Conservation (phyloP, 2,797 vertebrate species). For the Alauda arvensis region DNA sequence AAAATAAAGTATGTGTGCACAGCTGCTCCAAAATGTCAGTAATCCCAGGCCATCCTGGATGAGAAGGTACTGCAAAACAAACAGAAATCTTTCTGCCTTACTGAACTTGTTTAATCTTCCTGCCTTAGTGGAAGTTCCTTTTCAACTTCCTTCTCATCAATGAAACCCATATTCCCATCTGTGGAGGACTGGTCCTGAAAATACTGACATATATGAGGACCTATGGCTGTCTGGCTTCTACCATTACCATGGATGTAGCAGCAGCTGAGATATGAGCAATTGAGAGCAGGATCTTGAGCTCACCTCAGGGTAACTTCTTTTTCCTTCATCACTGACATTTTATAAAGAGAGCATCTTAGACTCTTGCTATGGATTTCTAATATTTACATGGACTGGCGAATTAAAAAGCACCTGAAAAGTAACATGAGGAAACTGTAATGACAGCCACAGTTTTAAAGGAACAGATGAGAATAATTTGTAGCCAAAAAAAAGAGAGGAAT, state of each 20-base stretch:
- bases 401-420: background rate
- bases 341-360: background rate
- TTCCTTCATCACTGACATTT: background rate
- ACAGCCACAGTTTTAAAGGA: background rate
- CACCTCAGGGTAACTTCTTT: background rate
- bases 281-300: background rate
- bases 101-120: background rate
- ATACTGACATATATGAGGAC: accelerated
- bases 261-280: background rate
- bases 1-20: background rate
- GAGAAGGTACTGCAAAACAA: background rate
- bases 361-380: background rate
- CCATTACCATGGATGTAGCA: background rate
- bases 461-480: background rate
- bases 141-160: background rate
- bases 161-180: background rate
- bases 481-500: background rate
- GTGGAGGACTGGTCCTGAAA: background rate
- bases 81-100: background rate
- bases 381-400: background rate
- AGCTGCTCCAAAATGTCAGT: background rate
- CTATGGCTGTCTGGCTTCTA: background rate
- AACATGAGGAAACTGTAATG: background rate
- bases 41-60: background rate
- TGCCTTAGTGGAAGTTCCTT: background rate